A percentile compares a stretch with the other conserved stretches of the same genome.
phyloP scores from a whole-genome alignment of 2,888 invertebrate genomes.

The Rhamnusium bicolor region DNA sequence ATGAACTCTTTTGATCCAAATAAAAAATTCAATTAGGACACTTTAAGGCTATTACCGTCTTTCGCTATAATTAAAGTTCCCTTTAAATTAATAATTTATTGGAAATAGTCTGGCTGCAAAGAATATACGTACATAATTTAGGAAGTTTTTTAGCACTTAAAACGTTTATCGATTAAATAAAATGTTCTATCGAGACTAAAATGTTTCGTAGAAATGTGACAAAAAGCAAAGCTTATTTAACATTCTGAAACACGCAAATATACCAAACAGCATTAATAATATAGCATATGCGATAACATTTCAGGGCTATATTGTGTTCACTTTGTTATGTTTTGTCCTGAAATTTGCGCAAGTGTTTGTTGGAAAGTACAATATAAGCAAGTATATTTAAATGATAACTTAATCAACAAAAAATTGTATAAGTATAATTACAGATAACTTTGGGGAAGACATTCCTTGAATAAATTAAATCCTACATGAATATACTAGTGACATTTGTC shows the following conservation, averaged over 20 bases:
- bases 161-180: background rate
- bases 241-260: background rate
- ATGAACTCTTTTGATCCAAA: no score
- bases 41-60: no score
- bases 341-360: background rate
- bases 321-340: background rate
- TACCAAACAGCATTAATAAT: background rate
- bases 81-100: background rate
- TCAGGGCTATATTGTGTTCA: background rate
- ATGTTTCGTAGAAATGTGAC: background rate
- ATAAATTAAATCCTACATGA: no score
- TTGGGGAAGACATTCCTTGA: no score
- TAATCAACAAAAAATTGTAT: no score
- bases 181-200: background rate
- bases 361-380: background rate
- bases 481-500: no score
- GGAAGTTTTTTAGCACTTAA: background rate
- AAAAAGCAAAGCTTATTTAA: background rate
- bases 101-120: background rate
- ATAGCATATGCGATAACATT: background rate
- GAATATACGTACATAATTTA: background rate
- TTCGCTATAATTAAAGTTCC: no score
- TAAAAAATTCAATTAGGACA: no score
- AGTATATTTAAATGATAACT: background rate
- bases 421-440: no score